These are phyloP conservation scores for Ranitomeya variabilis DNA, from an alignment of 2,113 vertebrate genomes.

Conservation along the genomic window DNA sequence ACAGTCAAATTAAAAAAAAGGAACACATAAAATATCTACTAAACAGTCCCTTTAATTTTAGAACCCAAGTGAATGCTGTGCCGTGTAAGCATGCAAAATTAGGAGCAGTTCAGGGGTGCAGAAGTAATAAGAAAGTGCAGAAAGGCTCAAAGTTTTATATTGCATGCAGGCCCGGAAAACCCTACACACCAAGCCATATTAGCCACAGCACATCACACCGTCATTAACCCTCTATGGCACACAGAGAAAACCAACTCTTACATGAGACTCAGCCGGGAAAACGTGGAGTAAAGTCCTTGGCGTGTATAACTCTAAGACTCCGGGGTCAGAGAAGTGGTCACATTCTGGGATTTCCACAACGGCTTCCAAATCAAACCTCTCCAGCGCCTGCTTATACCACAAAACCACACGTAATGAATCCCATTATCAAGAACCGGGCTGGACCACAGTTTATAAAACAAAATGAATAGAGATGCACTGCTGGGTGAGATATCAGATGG, in stretches of 20 bases:
- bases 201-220: not conserved
- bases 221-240: not conserved
- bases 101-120: not conserved
- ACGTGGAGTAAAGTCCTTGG: constrained; percentile 69
- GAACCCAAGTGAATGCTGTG: not conserved
- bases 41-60: no score
- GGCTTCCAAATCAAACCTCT: constrained; percentile 64
- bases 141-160: not conserved
- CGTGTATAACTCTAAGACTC: constrained; percentile 72
- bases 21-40: no score
- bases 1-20: no score
- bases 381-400: constrained; percentile 62
- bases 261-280: constrained; percentile 75
- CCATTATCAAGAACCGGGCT: no score
- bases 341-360: constrained; percentile 60
- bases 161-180: not conserved
- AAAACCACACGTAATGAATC: not conserved
- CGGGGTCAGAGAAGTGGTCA: constrained; percentile 65
- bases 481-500: no score
- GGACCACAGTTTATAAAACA: no score
- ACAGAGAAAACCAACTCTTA: constrained; percentile 66
- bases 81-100: not conserved
- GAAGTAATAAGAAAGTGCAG: not conserved
- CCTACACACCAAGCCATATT: not conserved
- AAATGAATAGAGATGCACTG: no score